Evolutionary conservation across 2,113 vertebrate genomes (phyloP).

Genomic region (Danionella cerebrum): DNA sequence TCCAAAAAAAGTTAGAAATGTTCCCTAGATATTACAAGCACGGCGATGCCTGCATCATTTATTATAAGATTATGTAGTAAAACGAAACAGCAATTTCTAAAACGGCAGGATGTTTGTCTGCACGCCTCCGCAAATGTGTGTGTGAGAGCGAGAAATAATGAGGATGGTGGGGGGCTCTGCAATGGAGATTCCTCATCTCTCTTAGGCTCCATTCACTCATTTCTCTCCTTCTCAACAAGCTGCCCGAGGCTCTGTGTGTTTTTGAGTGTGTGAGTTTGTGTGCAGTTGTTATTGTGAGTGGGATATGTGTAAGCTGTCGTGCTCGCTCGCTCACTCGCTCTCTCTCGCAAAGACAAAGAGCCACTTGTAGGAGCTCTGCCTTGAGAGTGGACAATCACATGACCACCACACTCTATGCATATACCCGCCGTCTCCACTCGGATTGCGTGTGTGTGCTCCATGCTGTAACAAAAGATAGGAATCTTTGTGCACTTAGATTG

Average conservation of each 20-base stretch:
- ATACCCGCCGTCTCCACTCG: not conserved
- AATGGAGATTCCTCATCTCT: slow-evolving; percentile 18
- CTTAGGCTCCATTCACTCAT: slow-evolving; percentile 18
- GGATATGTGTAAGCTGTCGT: slow-evolving; percentile 18
- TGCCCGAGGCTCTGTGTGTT: slow-evolving; percentile 19
- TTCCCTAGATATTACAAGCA: too few species aligned
- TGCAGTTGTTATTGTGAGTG: slow-evolving; percentile 28
- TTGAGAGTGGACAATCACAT: slow-evolving; percentile 27
- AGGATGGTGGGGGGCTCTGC: not conserved
- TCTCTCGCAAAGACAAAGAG: slow-evolving; percentile 14
- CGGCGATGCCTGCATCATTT: too few species aligned
- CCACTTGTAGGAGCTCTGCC: slow-evolving; percentile 24
- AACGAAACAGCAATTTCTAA: not conserved
- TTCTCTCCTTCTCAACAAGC: slow-evolving; percentile 18
- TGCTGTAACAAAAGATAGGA: not conserved
- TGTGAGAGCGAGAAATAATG: not conserved
- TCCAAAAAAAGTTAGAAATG: too few species aligned
- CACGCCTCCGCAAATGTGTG: not conserved
- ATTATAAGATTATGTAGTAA: not conserved
- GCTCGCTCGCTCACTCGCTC: not conserved
- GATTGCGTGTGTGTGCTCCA: not conserved
- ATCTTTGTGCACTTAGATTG: not conserved
- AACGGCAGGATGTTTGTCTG: not conserved
- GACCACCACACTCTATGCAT: slow-evolving; percentile 23
- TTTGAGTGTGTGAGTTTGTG: slow-evolving; percentile 24